Conservation (phyloP, 2,888 invertebrate genomes). For the Parnassius mnemosyne region DNA sequence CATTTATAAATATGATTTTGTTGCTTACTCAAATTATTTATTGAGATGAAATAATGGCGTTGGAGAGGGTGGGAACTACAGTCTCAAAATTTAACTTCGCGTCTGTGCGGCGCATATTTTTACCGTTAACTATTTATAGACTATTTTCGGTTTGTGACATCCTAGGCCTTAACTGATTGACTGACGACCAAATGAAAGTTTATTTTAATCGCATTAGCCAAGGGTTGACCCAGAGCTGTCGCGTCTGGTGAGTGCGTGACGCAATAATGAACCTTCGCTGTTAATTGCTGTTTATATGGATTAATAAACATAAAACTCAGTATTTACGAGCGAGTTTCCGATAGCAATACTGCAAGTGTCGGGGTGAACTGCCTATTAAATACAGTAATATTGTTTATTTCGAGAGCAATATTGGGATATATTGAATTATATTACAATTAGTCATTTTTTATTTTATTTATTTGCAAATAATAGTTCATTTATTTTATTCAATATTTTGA, state of each 20-base stretch:
- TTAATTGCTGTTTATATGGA: constrained; percentile 25
- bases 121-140: too few species aligned
- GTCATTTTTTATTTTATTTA: too few species aligned
- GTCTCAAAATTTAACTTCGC: too few species aligned
- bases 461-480: too few species aligned
- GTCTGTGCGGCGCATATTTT: too few species aligned
- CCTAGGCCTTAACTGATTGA: constrained; percentile 27
- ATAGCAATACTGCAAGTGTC: constrained; percentile 5
- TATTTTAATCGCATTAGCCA: constrained; percentile 25
- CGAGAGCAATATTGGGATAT: too few species aligned
- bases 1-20: too few species aligned
- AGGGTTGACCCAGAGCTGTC: constrained; percentile 27
- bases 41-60: too few species aligned
- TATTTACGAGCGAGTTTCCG: constrained; percentile 19
- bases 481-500: too few species aligned
- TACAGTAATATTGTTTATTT: constrained; percentile 1
- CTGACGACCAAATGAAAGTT: constrained; percentile 22
- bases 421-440: too few species aligned
- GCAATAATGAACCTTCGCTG: constrained; percentile 22
- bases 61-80: too few species aligned
- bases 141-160: constrained; percentile 7
- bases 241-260: constrained; percentile 19
- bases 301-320: constrained; percentile 17
- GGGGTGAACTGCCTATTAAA: not conserved
- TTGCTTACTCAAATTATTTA: too few species aligned